Evolutionary conservation across 2,113 vertebrate genomes (phyloP).

Genomic region (Pelecanus crispus): DNA sequence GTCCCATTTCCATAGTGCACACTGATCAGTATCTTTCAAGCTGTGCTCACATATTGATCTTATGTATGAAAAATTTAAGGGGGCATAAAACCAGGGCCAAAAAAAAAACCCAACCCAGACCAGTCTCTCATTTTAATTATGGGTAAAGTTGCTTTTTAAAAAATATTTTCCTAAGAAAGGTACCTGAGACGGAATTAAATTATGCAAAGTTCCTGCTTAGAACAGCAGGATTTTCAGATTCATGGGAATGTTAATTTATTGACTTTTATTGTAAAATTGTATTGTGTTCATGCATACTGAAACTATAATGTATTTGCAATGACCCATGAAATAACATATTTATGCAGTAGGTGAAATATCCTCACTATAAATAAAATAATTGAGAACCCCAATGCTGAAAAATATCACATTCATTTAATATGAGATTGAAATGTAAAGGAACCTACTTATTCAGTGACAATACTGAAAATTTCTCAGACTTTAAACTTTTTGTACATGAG

Average conservation of each 20-base stretch:
- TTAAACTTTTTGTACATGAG: background rate
- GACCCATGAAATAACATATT: background rate
- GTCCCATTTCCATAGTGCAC: background rate
- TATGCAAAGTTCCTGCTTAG: background rate
- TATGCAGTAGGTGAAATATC: constrained; percentile 44
- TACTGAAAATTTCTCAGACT: background rate
- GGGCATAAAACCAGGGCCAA: background rate
- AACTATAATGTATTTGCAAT: background rate
- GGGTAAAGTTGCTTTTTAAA: background rate
- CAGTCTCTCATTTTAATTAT: constrained; percentile 16
- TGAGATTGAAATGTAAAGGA: background rate
- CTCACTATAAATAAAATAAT: background rate
- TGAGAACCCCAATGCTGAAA: background rate
- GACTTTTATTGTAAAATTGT: constrained; percentile 1
- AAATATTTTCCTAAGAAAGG: background rate
- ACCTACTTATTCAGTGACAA: background rate
- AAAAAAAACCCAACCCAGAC: background rate
- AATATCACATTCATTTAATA: background rate
- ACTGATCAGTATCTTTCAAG: constrained; percentile 1
- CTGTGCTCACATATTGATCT: constrained; percentile 16
- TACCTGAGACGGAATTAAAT: background rate
- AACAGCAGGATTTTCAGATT: background rate
- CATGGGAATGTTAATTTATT: background rate
- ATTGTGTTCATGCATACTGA: background rate
- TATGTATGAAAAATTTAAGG: constrained; percentile 7